A percentile compares a stretch with the other conserved stretches of the same genome.
These are phyloP conservation scores for Fratercula arctica DNA, from an alignment of 2,797 vertebrate species.

Conservation along the genomic window DNA sequence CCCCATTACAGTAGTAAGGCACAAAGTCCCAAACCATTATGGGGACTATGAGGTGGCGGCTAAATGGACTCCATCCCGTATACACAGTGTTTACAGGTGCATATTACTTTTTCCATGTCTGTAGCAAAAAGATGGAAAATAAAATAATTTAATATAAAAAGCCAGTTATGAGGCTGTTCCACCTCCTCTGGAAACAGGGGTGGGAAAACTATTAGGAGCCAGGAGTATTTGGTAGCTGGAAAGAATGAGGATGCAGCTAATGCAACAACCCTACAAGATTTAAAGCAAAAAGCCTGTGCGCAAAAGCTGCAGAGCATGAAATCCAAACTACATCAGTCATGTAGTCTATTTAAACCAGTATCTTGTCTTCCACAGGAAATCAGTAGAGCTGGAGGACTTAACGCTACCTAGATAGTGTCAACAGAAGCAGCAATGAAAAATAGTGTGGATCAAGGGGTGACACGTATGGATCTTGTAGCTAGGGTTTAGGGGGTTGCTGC, in stretches of 20 bases:
- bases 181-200: not conserved
- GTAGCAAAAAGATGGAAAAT: not conserved
- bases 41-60: not conserved
- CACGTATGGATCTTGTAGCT: not conserved
- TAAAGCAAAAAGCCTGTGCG: not conserved
- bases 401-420: not conserved
- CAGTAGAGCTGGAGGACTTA: not conserved
- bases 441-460: not conserved
- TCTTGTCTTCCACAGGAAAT: slow-evolving; percentile 1
- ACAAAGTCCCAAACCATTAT: not conserved
- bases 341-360: not conserved
- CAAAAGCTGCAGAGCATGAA: not conserved
- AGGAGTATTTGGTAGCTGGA: not conserved
- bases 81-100: not conserved
- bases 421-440: not conserved
- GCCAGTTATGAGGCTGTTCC: not conserved
- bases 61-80: not conserved
- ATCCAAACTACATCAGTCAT: not conserved
- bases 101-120: not conserved
- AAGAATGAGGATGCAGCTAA: not conserved
- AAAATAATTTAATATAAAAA: not conserved
- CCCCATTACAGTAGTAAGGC: not conserved
- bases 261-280: not conserved
- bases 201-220: not conserved
- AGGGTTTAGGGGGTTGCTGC: not conserved